These are phyloP conservation scores for Imbricaverruca yamaguchii DNA, from an alignment of 2,888 invertebrate genomes.

Conservation along the genomic window DNA sequence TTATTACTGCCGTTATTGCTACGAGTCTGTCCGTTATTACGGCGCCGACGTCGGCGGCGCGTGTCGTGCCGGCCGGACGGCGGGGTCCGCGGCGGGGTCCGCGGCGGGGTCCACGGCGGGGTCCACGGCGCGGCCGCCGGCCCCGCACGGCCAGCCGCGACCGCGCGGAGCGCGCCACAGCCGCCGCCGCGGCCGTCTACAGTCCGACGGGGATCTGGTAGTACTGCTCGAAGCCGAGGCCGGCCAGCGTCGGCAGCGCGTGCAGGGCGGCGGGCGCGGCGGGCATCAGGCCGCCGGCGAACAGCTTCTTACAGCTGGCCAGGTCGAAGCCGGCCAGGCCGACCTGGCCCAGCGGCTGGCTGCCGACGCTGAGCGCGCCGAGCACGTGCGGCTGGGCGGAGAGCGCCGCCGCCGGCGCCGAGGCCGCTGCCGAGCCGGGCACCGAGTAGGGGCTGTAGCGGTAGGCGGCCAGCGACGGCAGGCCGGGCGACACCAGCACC, in stretches of 20 bases:
- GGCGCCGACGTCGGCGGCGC: neutral
- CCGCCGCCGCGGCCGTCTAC: slow-evolving; percentile 27
- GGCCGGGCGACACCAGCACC: slow-evolving; percentile 61
- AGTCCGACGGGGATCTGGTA: slow-evolving; percentile 31
- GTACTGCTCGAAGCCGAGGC: slow-evolving; percentile 32
- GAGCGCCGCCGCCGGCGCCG: slow-evolving; percentile 67
- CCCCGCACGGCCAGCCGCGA: neutral
- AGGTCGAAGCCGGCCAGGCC: slow-evolving; percentile 27
- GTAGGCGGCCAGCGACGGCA: slow-evolving; percentile 43
- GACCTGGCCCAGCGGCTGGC: slow-evolving; percentile 26
- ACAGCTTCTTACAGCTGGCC: slow-evolving; percentile 28
- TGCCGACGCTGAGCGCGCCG: slow-evolving; percentile 75
- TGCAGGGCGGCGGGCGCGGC: slow-evolving; percentile 29
- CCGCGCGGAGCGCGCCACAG: slow-evolving; percentile 22
- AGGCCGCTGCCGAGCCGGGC: slow-evolving; percentile 55
- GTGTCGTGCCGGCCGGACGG: neutral
- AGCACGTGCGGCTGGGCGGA: slow-evolving; percentile 89
- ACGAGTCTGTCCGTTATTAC: neutral
- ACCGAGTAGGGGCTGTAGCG: slow-evolving; percentile 57
- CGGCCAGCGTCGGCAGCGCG: slow-evolving; percentile 28
- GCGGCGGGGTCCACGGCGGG: too few species aligned
- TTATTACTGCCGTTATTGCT: slow-evolving; percentile 21
- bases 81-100: too few species aligned
- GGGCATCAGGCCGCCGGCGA: slow-evolving; percentile 22
- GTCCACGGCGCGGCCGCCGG: neutral